Base-by-base conservation (phyloP, 1,140 invertebrate genomes). In the Drosophila seguyi region DNA sequence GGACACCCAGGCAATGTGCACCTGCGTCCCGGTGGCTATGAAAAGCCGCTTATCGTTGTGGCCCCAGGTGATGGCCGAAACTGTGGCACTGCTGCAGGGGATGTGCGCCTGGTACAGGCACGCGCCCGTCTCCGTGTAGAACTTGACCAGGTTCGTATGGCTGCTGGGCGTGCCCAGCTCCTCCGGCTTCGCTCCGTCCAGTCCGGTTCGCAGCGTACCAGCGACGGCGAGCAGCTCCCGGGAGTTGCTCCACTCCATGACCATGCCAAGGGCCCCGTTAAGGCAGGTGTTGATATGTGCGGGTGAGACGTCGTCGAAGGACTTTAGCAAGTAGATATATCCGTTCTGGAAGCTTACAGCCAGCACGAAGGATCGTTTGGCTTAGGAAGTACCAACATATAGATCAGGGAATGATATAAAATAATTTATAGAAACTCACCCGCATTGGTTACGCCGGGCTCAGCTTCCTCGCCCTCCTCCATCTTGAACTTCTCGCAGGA, bases 401-500 rank as follows among this genome's bases (percentile, higher is more conserved):
- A n/a, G n/a, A n/a, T n/a, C n/a, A n/a, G n/a, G n/a, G n/a, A n/a
- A n/a, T n/a, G n/a, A n/a, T n/a, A n/a, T n/a, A n/a, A n/a, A n/a
- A n/a, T n/a, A n/a, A n/a, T n/a, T n/a, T n/a, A n/a, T n/a, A n/a
- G n/a, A n/a, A 55, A 58, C 72, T 93, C 92, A 48, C 92, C 85
- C 6, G 91, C 93, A 82, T 94, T 94, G 42, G 92, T 90, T 39
- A 94, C 93, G 50, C 94, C 94, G 10, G 93, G 92, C 55, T 95
- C 94, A 41, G 95, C 94, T 56, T 97, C 96, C 73, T 98, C 97
- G 25, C 95, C 96, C 93, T 99, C 98, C 92, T 99, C 98, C 97
- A 99, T 99, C 94, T 98, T 99, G 93, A 99, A 99, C 91, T 99
- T 99, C 92, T 99, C 98, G 92, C 98, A 99, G 36, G 97, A 98